These are phyloP conservation scores for Trichonephila clavata DNA, from an alignment of 1,140 invertebrate genomes.

Conservation along the genomic window DNA sequence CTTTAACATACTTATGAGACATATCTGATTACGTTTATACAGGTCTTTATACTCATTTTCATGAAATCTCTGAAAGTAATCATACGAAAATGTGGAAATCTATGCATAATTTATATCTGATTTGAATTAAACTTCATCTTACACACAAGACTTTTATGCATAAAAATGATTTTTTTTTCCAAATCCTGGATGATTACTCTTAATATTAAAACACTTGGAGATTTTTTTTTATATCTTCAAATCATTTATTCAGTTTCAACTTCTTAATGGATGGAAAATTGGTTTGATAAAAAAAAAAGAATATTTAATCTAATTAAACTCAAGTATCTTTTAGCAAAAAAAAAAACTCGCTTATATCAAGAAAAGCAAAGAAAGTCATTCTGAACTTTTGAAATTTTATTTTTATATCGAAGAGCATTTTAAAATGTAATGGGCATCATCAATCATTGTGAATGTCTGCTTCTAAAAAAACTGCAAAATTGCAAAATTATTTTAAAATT, in stretches of 20 bases:
- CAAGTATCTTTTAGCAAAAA: background rate
- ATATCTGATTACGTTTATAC: no score
- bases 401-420: background rate
- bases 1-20: no score
- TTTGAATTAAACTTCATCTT: no score
- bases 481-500: constrained; percentile 32
- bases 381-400: background rate
- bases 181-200: no score
- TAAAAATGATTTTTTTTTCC: no score
- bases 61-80: no score
- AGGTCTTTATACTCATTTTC: no score
- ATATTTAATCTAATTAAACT: constrained; percentile 8
- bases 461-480: background rate
- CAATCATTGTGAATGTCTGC: constrained; percentile 21
- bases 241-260: background rate
- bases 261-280: constrained; percentile 2
- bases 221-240: no score
- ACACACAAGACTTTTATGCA: no score
- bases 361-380: constrained; percentile 10
- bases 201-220: no score
- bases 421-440: constrained; percentile 42
- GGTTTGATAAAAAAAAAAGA: background rate
- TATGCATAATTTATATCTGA: no score
- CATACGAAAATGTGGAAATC: no score
- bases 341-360: background rate